Evolutionary conservation across 2,888 invertebrate genomes (phyloP), one percentile per base, ranked within the genome.

Genomic region (Abscondita cerata): DNA sequence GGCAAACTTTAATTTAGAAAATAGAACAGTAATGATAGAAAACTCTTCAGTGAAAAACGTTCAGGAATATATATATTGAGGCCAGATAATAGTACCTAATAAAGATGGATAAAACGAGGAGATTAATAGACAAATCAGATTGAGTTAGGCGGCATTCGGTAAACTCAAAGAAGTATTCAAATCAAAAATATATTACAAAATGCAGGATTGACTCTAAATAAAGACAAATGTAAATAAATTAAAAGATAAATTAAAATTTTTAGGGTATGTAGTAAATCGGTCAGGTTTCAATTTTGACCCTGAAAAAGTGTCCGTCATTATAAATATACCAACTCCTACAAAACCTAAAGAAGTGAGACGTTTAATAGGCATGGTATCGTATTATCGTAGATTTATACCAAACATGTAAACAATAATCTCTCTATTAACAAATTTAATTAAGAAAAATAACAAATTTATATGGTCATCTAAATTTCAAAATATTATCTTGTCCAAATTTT

Each of bases 221-320:
- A 34, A 1, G 67, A 66, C 0, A 75, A 77, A 40, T 68, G 68
- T 46, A 16, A 65, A 9, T 70, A 72, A 54, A n/a, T 68, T 63
- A 38, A 15, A 46, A 4, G 40, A 41, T 3, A 59, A 68, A 20
- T 33, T 50, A 15, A 13, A 16, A n/a, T n/a, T n/a, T n/a, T n/a
- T n/a, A n/a, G n/a, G n/a, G n/a, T n/a, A n/a, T n/a, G n/a, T n/a
- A n/a, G 71, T 77, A 5, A 64, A 69, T 47, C 41, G 52, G 2
- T 31, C 69, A 0, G 74, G 75, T 0, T 48, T 72, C 6, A 59
- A 61, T 6, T 66, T 69, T 1, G 68, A 72, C 46, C 66, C 69
- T 1, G 67, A 69, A 0, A 69, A 64, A 40, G 65, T 70, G 0
- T 9, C 34, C 18, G 16, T 15, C 1, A 50, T 50, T 34, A 1